Evolutionary conservation across 23 tunicate species (phyloP).

Genomic region (Styela clava): DNA sequence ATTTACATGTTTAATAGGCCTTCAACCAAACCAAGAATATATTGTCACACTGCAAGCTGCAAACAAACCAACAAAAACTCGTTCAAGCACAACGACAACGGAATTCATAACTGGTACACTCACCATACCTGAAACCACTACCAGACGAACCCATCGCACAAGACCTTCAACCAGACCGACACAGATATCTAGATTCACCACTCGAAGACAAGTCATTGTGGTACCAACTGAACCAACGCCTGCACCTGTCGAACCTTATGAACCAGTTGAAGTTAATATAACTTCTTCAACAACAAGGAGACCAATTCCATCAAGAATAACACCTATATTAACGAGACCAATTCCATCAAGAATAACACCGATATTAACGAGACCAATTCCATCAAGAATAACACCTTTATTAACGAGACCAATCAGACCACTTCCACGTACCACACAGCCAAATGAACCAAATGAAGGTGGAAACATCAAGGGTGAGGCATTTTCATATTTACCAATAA

Average conservation of each 20-base stretch:
- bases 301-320: not conserved
- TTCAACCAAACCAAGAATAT: conserved; percentile 15
- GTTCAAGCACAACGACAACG: not conserved
- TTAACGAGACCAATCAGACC: not conserved
- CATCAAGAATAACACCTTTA: not conserved
- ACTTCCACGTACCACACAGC: not conserved
- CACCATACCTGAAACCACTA: not conserved
- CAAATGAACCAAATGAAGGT: not conserved
- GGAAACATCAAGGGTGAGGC: not conserved
- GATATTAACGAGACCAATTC: not conserved
- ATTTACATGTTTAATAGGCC: not conserved
- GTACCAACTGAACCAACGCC: not conserved
- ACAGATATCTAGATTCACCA: not conserved
- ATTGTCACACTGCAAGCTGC: not conserved
- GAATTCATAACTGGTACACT: not conserved
- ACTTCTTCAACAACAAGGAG: not conserved
- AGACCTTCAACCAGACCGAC: not conserved
- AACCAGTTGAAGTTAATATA: not conserved
- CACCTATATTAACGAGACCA: not conserved
- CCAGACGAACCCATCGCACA: not conserved
- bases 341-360: not conserved
- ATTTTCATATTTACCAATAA: too few relatives aligned
- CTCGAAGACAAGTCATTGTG: not conserved
- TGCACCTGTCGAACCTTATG: not conserved
- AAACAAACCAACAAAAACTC: not conserved